Base-by-base conservation (phyloP, 2,797 vertebrate species). In the Pampus argenteus region DNA sequence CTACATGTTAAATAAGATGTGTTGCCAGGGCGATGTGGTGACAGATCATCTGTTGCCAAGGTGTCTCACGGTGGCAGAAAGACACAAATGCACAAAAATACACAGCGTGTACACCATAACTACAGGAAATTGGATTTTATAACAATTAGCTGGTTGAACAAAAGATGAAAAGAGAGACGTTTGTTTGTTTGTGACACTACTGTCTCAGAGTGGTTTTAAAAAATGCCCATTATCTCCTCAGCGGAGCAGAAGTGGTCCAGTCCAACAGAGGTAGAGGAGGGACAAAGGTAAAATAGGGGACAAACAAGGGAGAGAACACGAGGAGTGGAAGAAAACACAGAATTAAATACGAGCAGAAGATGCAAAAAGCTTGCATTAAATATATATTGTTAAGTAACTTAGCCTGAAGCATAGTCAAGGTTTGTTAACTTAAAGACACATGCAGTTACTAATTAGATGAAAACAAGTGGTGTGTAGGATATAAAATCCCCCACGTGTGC, bases 141-240 rank as follows among this genome's bases (percentile, higher is more conserved):
- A 66, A 48, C 23, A 23, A 81, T 76, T 75, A 75, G 63, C 34
- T 38, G 34, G 47, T 63, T 31, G 50, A 4, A 64, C 36, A 71
- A 61, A 67, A 68, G 55, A 68, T 58, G 48, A n/a, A 8, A n/a
- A 8, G 22, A 9, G 18, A 52, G 38, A 34, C 26, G 1, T 38
- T n/a, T n/a, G 1, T 25, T 34, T 40, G 29, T 5, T 11, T 28
- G 34, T 20, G 22, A 23, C 6, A 2, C 4, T 26, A 15, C 42
- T n/a, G 5, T 15, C 23, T 49, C 62, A 45, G 31, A n/a, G 18
- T 66, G 56, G 17, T 25, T 65, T 25, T 42, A n/a, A 36, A 66
- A 73, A 73, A 31, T 66, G 61, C 66, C 66, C n/a, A 70, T 75
- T 70, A 67, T 79, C 71, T 68, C 26, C 52, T 38, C 45, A 51